These are phyloP conservation scores for Drosophila murphyi DNA, from an alignment of 1,140 invertebrate genomes.

Conservation along the genomic window DNA sequence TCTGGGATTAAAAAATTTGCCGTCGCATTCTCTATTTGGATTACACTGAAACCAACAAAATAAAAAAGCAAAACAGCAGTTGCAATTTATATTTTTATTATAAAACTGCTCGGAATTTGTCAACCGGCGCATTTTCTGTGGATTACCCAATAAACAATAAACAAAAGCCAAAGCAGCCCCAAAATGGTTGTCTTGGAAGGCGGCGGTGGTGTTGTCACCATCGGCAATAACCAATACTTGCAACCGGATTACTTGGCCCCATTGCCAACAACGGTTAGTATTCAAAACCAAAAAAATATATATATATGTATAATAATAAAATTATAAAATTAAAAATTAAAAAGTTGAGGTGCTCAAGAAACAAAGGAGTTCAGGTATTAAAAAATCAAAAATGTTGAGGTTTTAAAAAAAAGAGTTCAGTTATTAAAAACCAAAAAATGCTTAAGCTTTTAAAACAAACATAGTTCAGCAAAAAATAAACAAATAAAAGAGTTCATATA, in stretches of 20 bases:
- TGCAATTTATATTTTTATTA: background rate
- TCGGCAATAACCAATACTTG: slow-evolving; percentile 95
- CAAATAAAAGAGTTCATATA: too few species aligned
- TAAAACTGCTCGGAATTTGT: slow-evolving; percentile 37
- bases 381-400: background rate
- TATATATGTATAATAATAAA: background rate
- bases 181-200: slow-evolving; percentile 95
- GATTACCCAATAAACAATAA: slow-evolving; percentile 49
- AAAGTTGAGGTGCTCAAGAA: background rate
- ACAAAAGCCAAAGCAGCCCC: slow-evolving; percentile 84
- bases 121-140: slow-evolving; percentile 45
- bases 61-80: background rate
- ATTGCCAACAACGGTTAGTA: slow-evolving; percentile 95
- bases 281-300: background rate
- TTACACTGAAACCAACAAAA: slow-evolving; percentile 33
- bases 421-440: too few species aligned
- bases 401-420: too few species aligned
- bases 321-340: background rate
- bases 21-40: slow-evolving; percentile 52
- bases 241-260: slow-evolving; percentile 97
- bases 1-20: slow-evolving; percentile 45
- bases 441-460: background rate
- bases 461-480: background rate
- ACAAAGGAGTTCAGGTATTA: background rate
- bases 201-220: slow-evolving; percentile 93